These are phyloP conservation scores for Ptilorrhoa leucosticta DNA, from an alignment of 2,113 vertebrate genomes.

Conservation along the genomic window DNA sequence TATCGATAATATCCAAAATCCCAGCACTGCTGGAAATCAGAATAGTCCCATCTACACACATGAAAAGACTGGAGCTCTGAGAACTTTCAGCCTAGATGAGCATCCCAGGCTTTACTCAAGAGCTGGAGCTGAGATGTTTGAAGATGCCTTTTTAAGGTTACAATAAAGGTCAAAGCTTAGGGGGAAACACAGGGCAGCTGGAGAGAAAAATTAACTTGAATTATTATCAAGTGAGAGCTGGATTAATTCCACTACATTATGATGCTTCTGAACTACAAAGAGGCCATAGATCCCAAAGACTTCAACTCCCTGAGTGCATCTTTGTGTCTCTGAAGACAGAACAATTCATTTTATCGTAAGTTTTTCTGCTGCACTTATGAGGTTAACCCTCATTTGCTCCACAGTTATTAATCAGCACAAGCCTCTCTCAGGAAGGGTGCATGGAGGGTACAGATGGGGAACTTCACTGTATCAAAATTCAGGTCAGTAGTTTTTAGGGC, in stretches of 20 bases:
- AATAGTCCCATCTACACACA: neutral
- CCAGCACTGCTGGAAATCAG: neutral
- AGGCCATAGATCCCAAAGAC: neutral
- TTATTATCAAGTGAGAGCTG: neutral
- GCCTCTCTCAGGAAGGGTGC: neutral
- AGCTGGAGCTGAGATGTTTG: neutral
- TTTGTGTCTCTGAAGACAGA: neutral
- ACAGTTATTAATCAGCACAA: neutral
- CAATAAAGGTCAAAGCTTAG: neutral
- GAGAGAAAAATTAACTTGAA: neutral
- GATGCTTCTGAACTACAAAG: neutral
- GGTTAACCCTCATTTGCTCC: neutral
- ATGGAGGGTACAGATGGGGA: neutral
- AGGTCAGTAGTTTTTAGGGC: neutral
- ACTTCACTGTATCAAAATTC: neutral
- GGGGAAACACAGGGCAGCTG: neutral
- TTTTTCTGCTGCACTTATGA: neutral
- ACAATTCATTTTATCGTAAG: neutral
- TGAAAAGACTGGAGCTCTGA: neutral
- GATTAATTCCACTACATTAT: neutral
- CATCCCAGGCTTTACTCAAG: neutral
- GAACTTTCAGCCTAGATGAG: neutral
- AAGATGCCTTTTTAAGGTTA: neutral
- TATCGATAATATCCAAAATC: neutral
- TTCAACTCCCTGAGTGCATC: neutral